These are phyloP conservation scores for Channa striata DNA, from an alignment of 2,797 vertebrate genomes.

Conservation along the genomic window DNA sequence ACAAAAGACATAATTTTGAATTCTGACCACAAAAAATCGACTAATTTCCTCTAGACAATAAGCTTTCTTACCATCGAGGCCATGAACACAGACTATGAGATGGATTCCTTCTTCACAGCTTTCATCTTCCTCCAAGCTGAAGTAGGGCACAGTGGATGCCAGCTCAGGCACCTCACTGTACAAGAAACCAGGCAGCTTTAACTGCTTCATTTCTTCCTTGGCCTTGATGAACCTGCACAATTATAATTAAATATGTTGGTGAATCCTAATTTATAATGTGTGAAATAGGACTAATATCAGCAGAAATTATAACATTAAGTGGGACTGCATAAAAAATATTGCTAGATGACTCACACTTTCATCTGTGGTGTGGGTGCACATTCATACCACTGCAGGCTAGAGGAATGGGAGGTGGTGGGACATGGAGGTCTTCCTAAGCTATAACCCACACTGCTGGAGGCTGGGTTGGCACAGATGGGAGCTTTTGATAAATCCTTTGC, in stretches of 20 bases:
- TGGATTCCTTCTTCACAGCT: slow-evolving; percentile 93
- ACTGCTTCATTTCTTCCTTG: slow-evolving; percentile 95
- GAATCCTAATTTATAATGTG: slow-evolving; percentile 21
- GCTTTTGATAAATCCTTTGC: slow-evolving; percentile 82
- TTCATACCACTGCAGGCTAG: slow-evolving; percentile 90
- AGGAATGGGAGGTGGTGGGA: slow-evolving; percentile 74
- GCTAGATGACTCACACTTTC: slow-evolving; percentile 90
- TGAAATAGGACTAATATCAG: slow-evolving; percentile 15
- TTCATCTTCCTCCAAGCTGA: slow-evolving; percentile 94
- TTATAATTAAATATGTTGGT: slow-evolving; percentile 4
- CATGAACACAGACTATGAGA: slow-evolving; percentile 97
- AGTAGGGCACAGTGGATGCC: slow-evolving; percentile 95
- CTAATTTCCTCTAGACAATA: not conserved
- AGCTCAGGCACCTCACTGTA: slow-evolving; percentile 94
- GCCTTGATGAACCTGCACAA: slow-evolving; percentile 92
- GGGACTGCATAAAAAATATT: slow-evolving; percentile 12
- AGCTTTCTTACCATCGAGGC: slow-evolving; percentile 90
- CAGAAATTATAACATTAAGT: slow-evolving; percentile 10
- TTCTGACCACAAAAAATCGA: slow-evolving; percentile 16
- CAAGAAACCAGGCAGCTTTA: slow-evolving; percentile 95
- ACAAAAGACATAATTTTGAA: not conserved
- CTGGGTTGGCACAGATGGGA: slow-evolving; percentile 85
- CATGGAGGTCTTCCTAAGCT: slow-evolving; percentile 82
- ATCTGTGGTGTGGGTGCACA: slow-evolving; percentile 90
- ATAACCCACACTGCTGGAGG: slow-evolving; percentile 79